These are phyloP conservation scores for Helobdella robusta DNA, from an alignment of 2,888 invertebrate genomes.

Conservation along the genomic window DNA sequence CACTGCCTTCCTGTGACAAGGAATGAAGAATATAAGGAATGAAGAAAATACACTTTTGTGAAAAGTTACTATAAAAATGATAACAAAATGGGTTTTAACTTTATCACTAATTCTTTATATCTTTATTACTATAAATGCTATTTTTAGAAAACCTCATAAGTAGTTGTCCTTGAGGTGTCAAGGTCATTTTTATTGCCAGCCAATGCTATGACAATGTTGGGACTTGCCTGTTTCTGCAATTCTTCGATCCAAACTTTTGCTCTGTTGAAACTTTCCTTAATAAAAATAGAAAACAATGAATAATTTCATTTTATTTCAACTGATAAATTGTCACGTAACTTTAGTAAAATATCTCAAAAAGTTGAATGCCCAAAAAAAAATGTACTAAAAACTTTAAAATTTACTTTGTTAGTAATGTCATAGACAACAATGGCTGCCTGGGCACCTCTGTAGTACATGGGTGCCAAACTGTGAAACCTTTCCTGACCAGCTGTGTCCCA, in stretches of 20 bases:
- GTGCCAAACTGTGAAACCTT: slow-evolving; percentile 80
- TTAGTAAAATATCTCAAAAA: neutral
- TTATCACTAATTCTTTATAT: too few species aligned
- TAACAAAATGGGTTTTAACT: too few species aligned
- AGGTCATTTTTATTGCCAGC: slow-evolving; percentile 28
- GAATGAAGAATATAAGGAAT: too few species aligned
- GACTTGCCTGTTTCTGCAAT: slow-evolving; percentile 27
- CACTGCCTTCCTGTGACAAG: slow-evolving; percentile 27
- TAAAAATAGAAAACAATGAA: too few species aligned
- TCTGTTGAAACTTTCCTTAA: slow-evolving; percentile 27
- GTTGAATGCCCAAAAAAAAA: neutral
- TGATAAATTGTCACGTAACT: neutral
- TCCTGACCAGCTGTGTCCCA: slow-evolving; percentile 89
- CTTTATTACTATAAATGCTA: neutral
- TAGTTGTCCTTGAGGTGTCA: slow-evolving; percentile 21
- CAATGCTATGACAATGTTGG: slow-evolving; percentile 26
- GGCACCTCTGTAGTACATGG: slow-evolving; percentile 30
- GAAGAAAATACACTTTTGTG: too few species aligned
- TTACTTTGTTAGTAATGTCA: slow-evolving; percentile 27
- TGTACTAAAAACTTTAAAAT: neutral
- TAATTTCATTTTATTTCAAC: slow-evolving; percentile 1
- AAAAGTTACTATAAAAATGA: too few species aligned
- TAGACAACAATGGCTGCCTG: slow-evolving; percentile 29
- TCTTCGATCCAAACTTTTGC: slow-evolving; percentile 28
- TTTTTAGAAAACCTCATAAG: slow-evolving; percentile 14